Conservation (phyloP, 2,888 invertebrate genomes). For the Melinaea menophilus region DNA sequence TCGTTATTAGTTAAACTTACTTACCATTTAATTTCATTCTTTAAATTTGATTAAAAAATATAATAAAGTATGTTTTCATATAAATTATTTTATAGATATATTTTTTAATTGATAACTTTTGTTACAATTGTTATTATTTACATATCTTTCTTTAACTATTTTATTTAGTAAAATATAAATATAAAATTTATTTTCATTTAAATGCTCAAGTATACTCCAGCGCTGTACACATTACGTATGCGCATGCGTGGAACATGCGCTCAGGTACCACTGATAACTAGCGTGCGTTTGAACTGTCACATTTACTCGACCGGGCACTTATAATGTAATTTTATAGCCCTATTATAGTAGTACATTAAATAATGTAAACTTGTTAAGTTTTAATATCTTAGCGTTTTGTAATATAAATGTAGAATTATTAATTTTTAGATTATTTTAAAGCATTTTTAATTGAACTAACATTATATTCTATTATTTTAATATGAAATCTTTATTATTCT, state of each 20-base stretch:
- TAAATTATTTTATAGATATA: too few relatives aligned
- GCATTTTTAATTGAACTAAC: too few relatives aligned
- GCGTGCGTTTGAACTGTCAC: constrained; percentile 35
- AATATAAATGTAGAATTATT: too few relatives aligned
- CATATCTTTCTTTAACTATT: background rate
- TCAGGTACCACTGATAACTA: constrained; percentile 55
- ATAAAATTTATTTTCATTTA: constrained; percentile 4
- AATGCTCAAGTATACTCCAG: constrained; percentile 21
- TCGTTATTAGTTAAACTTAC: too few relatives aligned
- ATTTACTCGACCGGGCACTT: constrained; percentile 8
- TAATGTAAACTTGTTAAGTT: background rate
- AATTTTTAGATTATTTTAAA: too few relatives aligned
- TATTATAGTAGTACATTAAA: constrained; percentile 7
- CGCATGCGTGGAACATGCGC: constrained; percentile 64
- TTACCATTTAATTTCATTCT: too few relatives aligned
- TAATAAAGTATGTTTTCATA: too few relatives aligned
- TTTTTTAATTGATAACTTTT: too few relatives aligned
- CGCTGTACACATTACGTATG: constrained; percentile 53
- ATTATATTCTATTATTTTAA: too few relatives aligned
- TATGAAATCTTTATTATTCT: too few relatives aligned
- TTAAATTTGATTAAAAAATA: too few relatives aligned
- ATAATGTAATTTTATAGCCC: background rate
- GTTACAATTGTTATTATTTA: background rate
- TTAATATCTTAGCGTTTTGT: too few relatives aligned
- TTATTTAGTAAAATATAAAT: background rate